Evolutionary conservation across 2,797 vertebrate species (phyloP).

Genomic region (Cephalopachus bancanus): DNA sequence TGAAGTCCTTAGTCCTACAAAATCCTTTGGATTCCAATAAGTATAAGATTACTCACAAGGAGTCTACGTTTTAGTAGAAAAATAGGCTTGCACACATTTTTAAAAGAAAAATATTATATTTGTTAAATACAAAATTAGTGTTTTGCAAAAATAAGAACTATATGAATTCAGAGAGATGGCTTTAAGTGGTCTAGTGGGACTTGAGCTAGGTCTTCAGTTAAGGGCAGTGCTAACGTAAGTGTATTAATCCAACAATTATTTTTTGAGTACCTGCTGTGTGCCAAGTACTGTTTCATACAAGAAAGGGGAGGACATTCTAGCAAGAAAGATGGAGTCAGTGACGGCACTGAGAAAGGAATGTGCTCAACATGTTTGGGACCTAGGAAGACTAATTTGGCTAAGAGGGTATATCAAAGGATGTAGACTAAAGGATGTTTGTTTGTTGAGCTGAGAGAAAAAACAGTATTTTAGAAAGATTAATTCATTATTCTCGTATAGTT

Average conservation of each 20-base stretch:
- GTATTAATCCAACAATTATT: not conserved
- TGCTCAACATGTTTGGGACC: not conserved
- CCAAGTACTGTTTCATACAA: not conserved
- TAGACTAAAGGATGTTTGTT: not conserved
- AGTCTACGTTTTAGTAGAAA: not conserved
- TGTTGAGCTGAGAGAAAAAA: not conserved
- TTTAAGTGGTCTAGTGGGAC: not conserved
- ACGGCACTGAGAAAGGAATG: not conserved
- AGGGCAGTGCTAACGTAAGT: not conserved
- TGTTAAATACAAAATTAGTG: not conserved
- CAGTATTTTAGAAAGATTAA: slow-evolving; percentile 22
- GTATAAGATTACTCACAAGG: not conserved
- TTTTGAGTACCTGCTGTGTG: not conserved
- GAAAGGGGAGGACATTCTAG: not conserved
- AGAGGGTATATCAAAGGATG: not conserved
- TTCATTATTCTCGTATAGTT: not conserved
- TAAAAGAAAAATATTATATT: not conserved
- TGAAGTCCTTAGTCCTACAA: not conserved
- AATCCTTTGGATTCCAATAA: not conserved
- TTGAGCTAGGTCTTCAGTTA: slow-evolving; percentile 7
- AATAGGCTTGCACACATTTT: not conserved
- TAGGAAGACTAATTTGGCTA: not conserved
- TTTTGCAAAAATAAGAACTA: not conserved
- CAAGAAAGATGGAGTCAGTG: not conserved
- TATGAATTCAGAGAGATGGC: not conserved